Conservation (phyloP, 2,797 vertebrate species). For the Trachops cirrhosus region DNA sequence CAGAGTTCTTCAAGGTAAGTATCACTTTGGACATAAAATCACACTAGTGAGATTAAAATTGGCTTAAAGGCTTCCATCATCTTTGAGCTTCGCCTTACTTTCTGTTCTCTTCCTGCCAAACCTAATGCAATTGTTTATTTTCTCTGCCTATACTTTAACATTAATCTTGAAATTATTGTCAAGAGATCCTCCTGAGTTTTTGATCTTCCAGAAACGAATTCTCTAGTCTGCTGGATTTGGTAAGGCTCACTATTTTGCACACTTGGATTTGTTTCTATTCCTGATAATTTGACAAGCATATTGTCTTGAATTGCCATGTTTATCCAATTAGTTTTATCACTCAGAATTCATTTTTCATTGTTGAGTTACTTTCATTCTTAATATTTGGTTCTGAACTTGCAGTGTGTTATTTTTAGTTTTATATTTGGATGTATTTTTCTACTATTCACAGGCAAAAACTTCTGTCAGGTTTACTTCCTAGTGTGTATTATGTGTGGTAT, state of each 20-base stretch:
- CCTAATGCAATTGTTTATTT: background rate
- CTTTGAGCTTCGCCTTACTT: background rate
- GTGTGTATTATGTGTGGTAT: background rate
- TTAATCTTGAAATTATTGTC: conserved; percentile 10
- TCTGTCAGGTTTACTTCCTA: background rate
- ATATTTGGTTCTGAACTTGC: background rate
- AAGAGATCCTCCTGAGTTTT: background rate
- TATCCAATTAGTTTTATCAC: background rate
- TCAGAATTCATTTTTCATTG: background rate
- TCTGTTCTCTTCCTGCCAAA: background rate
- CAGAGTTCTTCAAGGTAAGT: background rate
- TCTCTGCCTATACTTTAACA: background rate
- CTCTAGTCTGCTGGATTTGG: background rate
- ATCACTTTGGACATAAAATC: background rate
- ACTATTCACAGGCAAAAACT: background rate
- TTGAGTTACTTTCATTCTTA: background rate
- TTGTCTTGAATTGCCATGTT: background rate
- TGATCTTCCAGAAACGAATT: background rate
- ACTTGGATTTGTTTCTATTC: background rate
- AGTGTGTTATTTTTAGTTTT: background rate
- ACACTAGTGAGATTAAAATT: background rate
- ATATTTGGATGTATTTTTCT: background rate
- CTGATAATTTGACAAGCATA: background rate
- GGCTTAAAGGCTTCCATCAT: background rate
- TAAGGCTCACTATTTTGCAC: background rate